Evolutionary conservation across 2,888 invertebrate genomes (phyloP).

Genomic region (Lacanobia wlatinum): DNA sequence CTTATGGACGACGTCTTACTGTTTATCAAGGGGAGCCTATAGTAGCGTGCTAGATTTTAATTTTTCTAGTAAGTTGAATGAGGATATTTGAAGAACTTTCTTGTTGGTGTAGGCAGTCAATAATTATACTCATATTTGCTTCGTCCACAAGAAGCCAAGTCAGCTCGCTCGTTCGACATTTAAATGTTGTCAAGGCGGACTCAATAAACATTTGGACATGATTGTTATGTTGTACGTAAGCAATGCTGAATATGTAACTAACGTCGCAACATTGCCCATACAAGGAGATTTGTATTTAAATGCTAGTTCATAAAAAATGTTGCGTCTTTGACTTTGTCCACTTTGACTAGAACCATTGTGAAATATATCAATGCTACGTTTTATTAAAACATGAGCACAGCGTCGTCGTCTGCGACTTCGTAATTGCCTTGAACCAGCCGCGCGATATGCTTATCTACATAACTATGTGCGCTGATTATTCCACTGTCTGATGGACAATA

Average conservation of each 20-base stretch:
- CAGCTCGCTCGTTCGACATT: no score
- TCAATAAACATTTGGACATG: conserved; percentile 10
- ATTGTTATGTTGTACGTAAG: not conserved
- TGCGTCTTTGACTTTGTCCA: conserved; percentile 23
- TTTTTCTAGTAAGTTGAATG: not conserved
- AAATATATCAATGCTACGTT: conserved; percentile 25
- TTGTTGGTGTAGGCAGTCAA: not conserved
- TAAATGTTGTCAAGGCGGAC: conserved; percentile 4
- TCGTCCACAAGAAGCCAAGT: not conserved
- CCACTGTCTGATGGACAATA: conserved; percentile 65
- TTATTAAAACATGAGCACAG: conserved; percentile 26
- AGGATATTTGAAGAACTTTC: conserved; percentile 1
- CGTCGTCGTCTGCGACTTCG: conserved; percentile 30
- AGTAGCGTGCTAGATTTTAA: not conserved
- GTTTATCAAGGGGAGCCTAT: not conserved
- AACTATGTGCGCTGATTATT: conserved; percentile 63
- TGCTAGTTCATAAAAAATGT: conserved; percentile 13
- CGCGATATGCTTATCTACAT: conserved; percentile 61
- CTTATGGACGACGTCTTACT: not conserved
- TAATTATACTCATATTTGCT: not conserved
- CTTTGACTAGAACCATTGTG: conserved; percentile 28
- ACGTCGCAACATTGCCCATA: not conserved
- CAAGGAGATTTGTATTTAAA: conserved; percentile 6
- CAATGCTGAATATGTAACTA: conserved; percentile 4
- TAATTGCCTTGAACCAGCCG: conserved; percentile 60